Conservation (phyloP, 2,797 vertebrate genomes). For the Gallirallus australis region DNA sequence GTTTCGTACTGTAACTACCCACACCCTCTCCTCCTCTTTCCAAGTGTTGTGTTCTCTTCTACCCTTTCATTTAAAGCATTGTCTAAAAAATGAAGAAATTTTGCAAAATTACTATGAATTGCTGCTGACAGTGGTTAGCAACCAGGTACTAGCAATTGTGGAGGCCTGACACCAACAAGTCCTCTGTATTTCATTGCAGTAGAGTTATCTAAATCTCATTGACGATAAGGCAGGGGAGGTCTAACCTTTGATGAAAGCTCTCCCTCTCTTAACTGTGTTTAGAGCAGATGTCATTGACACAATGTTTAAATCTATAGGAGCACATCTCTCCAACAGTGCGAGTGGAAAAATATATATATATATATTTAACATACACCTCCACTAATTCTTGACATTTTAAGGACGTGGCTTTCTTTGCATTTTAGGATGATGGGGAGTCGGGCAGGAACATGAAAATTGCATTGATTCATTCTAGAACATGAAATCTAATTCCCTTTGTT, state of each 20-base stretch:
- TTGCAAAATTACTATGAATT: background rate
- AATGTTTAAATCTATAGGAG: background rate
- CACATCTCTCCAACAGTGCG: background rate
- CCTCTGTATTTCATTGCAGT: background rate
- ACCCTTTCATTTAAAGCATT: background rate
- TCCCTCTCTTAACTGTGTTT: background rate
- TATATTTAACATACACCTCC: background rate
- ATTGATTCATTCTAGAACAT: background rate
- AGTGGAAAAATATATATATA: background rate
- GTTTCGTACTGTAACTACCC: background rate
- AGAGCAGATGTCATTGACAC: background rate
- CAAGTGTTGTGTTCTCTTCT: background rate
- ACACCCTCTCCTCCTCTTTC: background rate
- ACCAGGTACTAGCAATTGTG: background rate
- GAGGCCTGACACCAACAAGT: background rate
- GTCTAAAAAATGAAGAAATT: slow-evolving; percentile 14
- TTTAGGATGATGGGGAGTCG: background rate
- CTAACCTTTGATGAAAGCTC: background rate
- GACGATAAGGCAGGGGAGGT: background rate
- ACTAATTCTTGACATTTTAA: background rate
- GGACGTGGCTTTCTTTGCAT: background rate
- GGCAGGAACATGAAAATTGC: background rate
- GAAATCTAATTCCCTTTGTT: slow-evolving; percentile 19
- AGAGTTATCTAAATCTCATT: background rate
- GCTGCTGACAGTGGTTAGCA: slow-evolving; percentile 20